Conservation (phyloP, 2,113 vertebrate genomes). For the Ascaphus truei region DNA sequence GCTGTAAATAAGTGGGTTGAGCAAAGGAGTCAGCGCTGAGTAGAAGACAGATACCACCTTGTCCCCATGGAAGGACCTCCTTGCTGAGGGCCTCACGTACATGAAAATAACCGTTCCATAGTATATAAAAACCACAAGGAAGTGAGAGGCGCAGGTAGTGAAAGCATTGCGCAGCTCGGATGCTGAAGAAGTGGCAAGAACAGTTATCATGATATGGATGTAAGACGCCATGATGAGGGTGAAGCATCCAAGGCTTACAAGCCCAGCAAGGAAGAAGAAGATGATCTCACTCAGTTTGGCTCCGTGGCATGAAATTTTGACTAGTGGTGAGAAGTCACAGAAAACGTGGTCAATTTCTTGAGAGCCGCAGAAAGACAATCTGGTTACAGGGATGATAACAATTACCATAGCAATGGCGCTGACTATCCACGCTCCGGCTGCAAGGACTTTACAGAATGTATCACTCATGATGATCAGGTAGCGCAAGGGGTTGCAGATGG, state of each 20-base stretch:
- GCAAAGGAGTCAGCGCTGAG: background rate
- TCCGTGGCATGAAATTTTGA: background rate
- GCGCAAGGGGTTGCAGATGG: background rate
- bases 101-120: slow-evolving; percentile 2
- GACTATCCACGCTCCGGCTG: background rate
- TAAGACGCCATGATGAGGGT: background rate
- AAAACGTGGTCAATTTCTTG: background rate
- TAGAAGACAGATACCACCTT: slow-evolving; percentile 6
- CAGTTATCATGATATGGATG: background rate
- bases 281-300: background rate
- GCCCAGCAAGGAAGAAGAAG: background rate
- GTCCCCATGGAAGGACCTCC: background rate
- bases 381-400: background rate
- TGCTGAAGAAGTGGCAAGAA: background rate
- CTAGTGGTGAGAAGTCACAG: background rate
- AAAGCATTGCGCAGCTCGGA: background rate
- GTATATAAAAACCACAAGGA: background rate
- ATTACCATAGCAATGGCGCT: background rate
- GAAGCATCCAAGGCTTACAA: slow-evolving; percentile 4
- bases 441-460: background rate
- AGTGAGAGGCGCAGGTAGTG: background rate
- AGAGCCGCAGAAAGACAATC: background rate
- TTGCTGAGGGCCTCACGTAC: background rate
- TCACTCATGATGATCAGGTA: background rate
- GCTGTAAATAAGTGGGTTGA: slow-evolving; percentile 2